Evolutionary conservation across 2,888 invertebrate genomes (phyloP), one percentile per base, ranked within the genome.

Genomic region (Drepanosiphum platanoidis): DNA sequence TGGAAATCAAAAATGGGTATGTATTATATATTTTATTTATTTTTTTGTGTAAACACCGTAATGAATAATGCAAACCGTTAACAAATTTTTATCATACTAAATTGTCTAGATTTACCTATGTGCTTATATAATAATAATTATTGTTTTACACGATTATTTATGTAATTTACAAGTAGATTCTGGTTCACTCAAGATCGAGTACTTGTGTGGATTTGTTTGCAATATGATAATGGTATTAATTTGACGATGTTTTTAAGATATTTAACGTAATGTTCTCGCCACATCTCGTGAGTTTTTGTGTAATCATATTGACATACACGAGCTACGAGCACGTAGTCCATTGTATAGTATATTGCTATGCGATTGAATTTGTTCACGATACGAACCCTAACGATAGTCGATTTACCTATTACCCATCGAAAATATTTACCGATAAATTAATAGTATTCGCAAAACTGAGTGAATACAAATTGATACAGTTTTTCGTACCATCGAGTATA

Each of bases 1-100:
- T 78, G 64, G 30, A 30, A 1, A 42, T 42, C 39, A 22, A 78
- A 39, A 64, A 78, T 78, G 39, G 32, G 78, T 78, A 78, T 13
- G 78, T 30, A 22, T 39, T 2, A 30, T 0, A 34, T 36, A 13
- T 15, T 46, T n/a, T n/a, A n/a, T n/a, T n/a, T n/a, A n/a, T 39
- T 39, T 39, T 39, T 39, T 39, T 39, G 4, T 22, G 0, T 52
- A 52, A 18, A 52, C 52, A 52, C 52, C 5, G 5, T 3, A 22
- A 52, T 52, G 15, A 3, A 52, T 52, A n/a, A n/a, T 42, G 42
- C 11, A 42, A 42, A 42, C 11, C 8, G 9, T 61, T 61, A 8
- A 61, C 9, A 61, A 61, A n/a, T n/a, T n/a, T n/a, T n/a, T n/a
- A n/a, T 22, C 15, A 52, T 22, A 52, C 18, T 22, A 18, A 52